Evolutionary conservation across 1,140 invertebrate genomes (phyloP), one percentile per base, ranked within the genome.

Genomic region (Euwallacea fornicatus): DNA sequence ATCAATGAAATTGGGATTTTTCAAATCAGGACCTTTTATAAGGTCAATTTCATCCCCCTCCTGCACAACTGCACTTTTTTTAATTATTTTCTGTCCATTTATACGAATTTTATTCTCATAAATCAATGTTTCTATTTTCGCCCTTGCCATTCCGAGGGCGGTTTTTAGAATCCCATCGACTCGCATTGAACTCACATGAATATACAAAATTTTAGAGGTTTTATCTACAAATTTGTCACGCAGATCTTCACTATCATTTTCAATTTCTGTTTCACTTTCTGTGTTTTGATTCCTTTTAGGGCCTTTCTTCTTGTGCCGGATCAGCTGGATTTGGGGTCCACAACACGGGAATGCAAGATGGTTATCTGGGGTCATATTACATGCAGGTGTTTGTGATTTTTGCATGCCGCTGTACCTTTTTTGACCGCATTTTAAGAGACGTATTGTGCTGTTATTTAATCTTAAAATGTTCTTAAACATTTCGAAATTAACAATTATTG

Each of bases 11-110:
- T 86, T 79, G 6, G 85, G 81, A 81, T 91, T 90, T 41, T 84
- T 82, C 6, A 82, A 75, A 80, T 85, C 88, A 9, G 81, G 74
- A 62, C 84, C 83, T 78, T 85, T 85, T 65, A 91, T 83, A 0
- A 89, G 69, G 81, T 91, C 90, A 68, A 91, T 81, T 84, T 90
- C 88, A 83, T 90, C 88, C 15, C 85, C 86, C 74, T 84, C 54
- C 42, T 78, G 16, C 78, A 90, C 83, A 69, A 80, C 70, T 50
- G 77, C 75, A 78, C 86, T 88, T 78, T 91, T 91, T 78, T 90
- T 91, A 8, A 83, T 53, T 6, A 88, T 77, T 80, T 89, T 89
- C 42, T 84, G 79, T 3, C 89, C 89, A 82, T 91, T 91, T 2
- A 90, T 66, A 77, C 88, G 84, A 61, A 91, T 84, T 81, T 86